phyloP scores from a whole-genome alignment of 1,140 invertebrate species.

The Mamestra configurata region DNA sequence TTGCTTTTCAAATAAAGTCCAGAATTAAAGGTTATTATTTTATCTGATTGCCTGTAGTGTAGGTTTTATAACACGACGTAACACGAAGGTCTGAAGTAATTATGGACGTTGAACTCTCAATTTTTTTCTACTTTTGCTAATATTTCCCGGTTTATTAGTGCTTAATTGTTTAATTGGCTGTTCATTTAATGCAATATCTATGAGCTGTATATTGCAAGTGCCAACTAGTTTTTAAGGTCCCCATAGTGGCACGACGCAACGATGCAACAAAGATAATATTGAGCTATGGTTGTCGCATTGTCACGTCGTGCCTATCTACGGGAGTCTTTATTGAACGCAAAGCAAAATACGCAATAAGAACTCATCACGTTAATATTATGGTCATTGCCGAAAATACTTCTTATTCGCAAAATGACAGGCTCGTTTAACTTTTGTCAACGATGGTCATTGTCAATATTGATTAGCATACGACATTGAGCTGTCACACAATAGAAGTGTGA shows the following conservation, averaged over 20 bases:
- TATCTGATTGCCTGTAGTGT: background rate
- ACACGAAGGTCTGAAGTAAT: slow-evolving; percentile 42
- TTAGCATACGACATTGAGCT: slow-evolving; percentile 34
- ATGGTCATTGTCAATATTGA: slow-evolving; percentile 18
- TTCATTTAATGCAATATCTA: background rate
- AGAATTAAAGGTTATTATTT: background rate
- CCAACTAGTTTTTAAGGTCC: background rate
- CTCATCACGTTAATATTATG: slow-evolving; percentile 1
- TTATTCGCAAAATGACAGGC: background rate
- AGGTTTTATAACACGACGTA: slow-evolving; percentile 27
- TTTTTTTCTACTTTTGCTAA: slow-evolving; percentile 39
- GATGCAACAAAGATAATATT: too few species aligned
- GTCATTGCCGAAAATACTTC: background rate
- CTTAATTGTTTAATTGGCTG: background rate
- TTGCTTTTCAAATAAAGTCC: background rate
- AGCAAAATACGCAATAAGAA: background rate
- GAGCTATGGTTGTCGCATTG: too few species aligned
- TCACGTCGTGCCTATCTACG: too few species aligned
- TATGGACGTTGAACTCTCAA: slow-evolving; percentile 39
- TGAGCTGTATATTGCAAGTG: background rate
- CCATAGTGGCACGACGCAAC: too few species aligned
- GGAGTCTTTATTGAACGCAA: too few species aligned
- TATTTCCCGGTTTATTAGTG: background rate
- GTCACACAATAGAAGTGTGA: background rate
- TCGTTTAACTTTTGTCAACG: background rate